Conservation (phyloP, 2,888 invertebrate species). For the Acleris emargana region DNA sequence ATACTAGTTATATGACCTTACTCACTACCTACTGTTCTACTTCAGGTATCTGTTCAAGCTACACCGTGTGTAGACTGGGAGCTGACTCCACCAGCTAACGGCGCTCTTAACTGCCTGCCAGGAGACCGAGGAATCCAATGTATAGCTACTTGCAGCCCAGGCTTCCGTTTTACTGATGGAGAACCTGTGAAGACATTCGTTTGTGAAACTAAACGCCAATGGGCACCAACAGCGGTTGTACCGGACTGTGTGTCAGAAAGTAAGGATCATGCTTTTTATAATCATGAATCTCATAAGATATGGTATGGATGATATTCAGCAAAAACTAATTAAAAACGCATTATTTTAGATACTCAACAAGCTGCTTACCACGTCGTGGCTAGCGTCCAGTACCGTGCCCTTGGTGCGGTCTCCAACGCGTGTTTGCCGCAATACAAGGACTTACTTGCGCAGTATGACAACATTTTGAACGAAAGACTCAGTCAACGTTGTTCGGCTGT, state of each 20-base stretch:
- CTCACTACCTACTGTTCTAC: slow-evolving; percentile 24
- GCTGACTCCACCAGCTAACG: slow-evolving; percentile 93
- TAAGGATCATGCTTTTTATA: slow-evolving; percentile 57
- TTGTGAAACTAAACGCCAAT: slow-evolving; percentile 91
- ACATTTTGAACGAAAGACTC: slow-evolving; percentile 90
- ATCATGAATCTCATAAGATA: neutral
- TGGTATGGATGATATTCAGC: neutral
- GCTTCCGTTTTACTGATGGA: slow-evolving; percentile 95
- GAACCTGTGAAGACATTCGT: slow-evolving; percentile 93
- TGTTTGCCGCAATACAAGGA: slow-evolving; percentile 95
- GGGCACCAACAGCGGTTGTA: slow-evolving; percentile 95
- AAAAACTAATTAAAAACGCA: neutral
- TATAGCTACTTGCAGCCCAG: slow-evolving; percentile 94
- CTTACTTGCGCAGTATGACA: slow-evolving; percentile 90
- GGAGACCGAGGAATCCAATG: slow-evolving; percentile 93
- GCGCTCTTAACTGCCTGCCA: slow-evolving; percentile 93
- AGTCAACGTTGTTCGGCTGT: slow-evolving; percentile 97
- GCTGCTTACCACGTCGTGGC: slow-evolving; percentile 97
- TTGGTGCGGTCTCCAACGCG: slow-evolving; percentile 93
- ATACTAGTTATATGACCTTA: neutral
- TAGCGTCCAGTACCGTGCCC: slow-evolving; percentile 93
- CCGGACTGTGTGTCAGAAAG: slow-evolving; percentile 98
- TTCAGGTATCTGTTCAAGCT: slow-evolving; percentile 92
- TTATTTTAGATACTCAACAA: slow-evolving; percentile 91
- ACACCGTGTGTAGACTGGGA: slow-evolving; percentile 98